phyloP scores from a whole-genome alignment of 2,113 vertebrate species.

The Pseudonaja textilis region DNA sequence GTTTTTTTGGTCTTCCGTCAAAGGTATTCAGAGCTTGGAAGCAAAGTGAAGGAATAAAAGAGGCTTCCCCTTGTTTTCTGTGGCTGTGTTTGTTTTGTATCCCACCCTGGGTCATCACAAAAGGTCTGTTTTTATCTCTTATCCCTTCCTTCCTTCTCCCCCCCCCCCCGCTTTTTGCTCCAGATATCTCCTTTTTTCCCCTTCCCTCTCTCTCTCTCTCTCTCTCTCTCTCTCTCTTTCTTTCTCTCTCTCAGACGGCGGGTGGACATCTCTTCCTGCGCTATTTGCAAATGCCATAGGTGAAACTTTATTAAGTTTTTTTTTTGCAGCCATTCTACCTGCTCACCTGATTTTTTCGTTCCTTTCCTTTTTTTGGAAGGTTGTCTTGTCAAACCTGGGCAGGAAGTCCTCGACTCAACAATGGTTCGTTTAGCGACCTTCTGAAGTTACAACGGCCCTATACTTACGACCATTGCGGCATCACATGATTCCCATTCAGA shows the following conservation, averaged over 20 bases:
- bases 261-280: conserved; percentile 46
- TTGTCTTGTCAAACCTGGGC: conserved; percentile 51
- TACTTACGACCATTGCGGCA: too few relatives aligned
- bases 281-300: conserved; percentile 55
- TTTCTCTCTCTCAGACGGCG: neutral
- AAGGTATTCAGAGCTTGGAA: too few relatives aligned
- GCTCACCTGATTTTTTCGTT: conserved; percentile 48
- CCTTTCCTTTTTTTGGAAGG: conserved; percentile 50
- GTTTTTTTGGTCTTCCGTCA: too few relatives aligned
- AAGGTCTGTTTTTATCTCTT: conserved; percentile 48
- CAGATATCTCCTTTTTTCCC: conserved; percentile 56
- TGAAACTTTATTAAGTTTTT: conserved; percentile 61
- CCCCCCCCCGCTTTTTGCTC: conserved; percentile 42
- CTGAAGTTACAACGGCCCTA: too few relatives aligned
- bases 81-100: too few relatives aligned
- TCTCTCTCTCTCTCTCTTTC: conserved; percentile 43
- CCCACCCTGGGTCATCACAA: neutral
- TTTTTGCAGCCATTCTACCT: conserved; percentile 43
- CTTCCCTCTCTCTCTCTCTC: too few relatives aligned
- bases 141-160: neutral
- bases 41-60: too few relatives aligned
- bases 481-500: too few relatives aligned
- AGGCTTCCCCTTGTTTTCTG: too few relatives aligned
- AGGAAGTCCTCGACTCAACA: too few relatives aligned
- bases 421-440: too few relatives aligned